A percentile compares a stretch with the other conserved stretches of the same genome.
These are phyloP conservation scores for Prionailurus viverrinus DNA, from an alignment of 2,113 vertebrate species.

Conservation along the genomic window DNA sequence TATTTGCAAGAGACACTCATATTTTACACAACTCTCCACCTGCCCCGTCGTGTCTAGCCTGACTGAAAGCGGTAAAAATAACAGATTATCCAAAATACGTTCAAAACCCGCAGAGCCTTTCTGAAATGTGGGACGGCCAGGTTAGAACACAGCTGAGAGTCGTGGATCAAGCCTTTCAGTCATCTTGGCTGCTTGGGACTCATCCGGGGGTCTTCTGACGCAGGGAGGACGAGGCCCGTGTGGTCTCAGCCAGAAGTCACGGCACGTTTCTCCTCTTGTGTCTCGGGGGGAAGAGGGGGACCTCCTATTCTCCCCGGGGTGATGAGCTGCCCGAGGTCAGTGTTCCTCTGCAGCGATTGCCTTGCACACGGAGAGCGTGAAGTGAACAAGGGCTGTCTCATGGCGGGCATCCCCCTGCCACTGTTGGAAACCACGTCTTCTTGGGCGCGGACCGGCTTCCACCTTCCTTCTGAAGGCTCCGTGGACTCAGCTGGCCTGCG, in stretches of 20 bases:
- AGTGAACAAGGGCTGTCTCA: accelerated
- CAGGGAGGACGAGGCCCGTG: accelerated
- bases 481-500: accelerated
- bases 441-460: accelerated
- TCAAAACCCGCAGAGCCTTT: too few species aligned
- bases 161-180: accelerated
- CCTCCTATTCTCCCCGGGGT: accelerated
- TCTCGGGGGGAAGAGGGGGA: accelerated
- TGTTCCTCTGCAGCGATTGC: accelerated
- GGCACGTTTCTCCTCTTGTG: not conserved
- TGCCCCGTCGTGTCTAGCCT: conserved; percentile 70
- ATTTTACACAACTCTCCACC: conserved; percentile 68
- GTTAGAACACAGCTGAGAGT: accelerated
- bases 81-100: conserved; percentile 71
- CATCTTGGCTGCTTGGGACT: accelerated
- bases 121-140: accelerated
- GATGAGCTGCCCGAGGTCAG: accelerated
- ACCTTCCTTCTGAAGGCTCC: accelerated
- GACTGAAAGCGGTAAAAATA: conserved; percentile 58
- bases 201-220: accelerated
- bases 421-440: accelerated
- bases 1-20: conserved; percentile 57
- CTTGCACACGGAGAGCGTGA: accelerated
- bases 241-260: accelerated
- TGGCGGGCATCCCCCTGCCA: not conserved